A percentile compares a stretch with the other conserved stretches of the same genome.
Evolutionary conservation across 2,888 invertebrate genomes (phyloP).

Genomic region (Phlogophora meticulosa): DNA sequence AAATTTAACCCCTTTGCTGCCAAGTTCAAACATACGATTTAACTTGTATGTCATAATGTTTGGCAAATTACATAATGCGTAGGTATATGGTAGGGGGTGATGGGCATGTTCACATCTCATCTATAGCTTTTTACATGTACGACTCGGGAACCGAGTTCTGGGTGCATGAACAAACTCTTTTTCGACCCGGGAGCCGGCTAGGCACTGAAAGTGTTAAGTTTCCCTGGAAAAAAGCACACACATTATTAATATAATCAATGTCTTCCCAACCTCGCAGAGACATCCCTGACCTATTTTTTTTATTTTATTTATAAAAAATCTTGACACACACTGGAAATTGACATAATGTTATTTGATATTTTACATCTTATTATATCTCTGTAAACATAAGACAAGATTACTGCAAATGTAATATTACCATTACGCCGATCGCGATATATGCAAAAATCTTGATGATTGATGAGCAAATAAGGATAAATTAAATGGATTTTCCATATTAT

Average conservation of each 20-base stretch:
- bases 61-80: no score
- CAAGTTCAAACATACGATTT: no score
- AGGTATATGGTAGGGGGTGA: no score
- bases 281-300: not conserved
- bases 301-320: not conserved
- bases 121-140: no score
- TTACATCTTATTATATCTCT: not conserved
- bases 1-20: no score
- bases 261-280: not conserved
- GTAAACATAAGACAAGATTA: not conserved
- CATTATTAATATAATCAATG: not conserved
- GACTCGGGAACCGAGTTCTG: no score
- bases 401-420: slow-evolving; percentile 12
- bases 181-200: no score
- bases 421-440: not conserved
- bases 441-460: not conserved
- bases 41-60: no score
- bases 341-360: not conserved
- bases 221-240: no score
- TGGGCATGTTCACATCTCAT: no score
- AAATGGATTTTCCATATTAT: not conserved
- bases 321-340: not conserved
- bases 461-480: slow-evolving; percentile 9
- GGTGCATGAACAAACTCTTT: no score
- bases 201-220: no score